These are phyloP conservation scores for Drosophila pandora DNA, from an alignment of 1,140 invertebrate species.

Conservation along the genomic window DNA sequence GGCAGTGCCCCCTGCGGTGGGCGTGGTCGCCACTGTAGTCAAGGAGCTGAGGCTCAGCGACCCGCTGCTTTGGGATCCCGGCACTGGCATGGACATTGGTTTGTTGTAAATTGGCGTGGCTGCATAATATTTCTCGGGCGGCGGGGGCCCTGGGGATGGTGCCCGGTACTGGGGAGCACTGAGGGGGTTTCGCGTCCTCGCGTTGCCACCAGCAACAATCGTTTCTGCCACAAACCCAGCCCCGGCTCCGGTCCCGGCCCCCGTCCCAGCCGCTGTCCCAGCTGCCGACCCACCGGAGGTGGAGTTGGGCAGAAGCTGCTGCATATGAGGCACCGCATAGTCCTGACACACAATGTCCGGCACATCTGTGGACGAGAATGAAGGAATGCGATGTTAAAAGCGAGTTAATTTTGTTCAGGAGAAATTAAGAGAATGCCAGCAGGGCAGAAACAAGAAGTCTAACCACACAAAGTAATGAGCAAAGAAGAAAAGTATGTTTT, in stretches of 20 bases:
- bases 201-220: slow-evolving; percentile 27
- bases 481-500: not conserved
- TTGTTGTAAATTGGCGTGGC: slow-evolving; percentile 77
- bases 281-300: slow-evolving; percentile 21
- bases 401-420: not conserved
- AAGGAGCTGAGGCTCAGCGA: slow-evolving; percentile 67
- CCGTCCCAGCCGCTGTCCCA: slow-evolving; percentile 23
- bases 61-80: slow-evolving; percentile 68
- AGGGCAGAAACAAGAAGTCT: not conserved
- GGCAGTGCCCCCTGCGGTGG: slow-evolving; percentile 38
- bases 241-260: slow-evolving; percentile 6
- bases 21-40: slow-evolving; percentile 69
- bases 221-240: slow-evolving; percentile 1
- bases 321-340: slow-evolving; percentile 85
- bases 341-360: slow-evolving; percentile 86
- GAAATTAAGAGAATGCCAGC: not conserved
- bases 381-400: slow-evolving; percentile 14
- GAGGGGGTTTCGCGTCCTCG: slow-evolving; percentile 65
- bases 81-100: slow-evolving; percentile 33
- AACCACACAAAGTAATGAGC: not conserved
- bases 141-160: slow-evolving; percentile 45
- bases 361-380: slow-evolving; percentile 83
- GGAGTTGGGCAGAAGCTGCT: slow-evolving; percentile 75
- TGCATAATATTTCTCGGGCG: slow-evolving; percentile 80
- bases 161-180: slow-evolving; percentile 49